Percentiles rank a stretch among this genome's conserved stretches.
Conservation (phyloP, 2,113 vertebrate species). For the Silurus meridionalis region DNA sequence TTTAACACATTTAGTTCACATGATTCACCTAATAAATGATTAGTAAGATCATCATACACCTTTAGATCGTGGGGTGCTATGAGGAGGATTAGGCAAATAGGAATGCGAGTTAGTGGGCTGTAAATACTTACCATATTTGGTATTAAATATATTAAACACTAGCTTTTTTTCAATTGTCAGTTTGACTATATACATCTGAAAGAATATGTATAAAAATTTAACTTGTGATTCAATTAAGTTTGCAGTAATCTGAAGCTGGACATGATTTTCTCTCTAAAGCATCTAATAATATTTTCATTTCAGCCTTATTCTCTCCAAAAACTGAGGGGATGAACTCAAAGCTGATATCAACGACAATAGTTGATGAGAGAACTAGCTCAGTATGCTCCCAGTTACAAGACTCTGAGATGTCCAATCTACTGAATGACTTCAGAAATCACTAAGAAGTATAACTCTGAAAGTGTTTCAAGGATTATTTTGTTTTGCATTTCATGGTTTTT, state of each 20-base stretch:
- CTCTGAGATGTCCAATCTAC: constrained; percentile 23
- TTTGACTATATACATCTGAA: neutral
- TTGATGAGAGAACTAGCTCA: neutral
- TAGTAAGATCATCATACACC: neutral
- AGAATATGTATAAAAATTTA: neutral
- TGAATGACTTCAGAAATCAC: constrained; percentile 3
- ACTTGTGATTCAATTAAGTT: neutral
- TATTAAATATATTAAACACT: neutral
- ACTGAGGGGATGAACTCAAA: constrained; percentile 11
- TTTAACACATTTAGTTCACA: neutral
- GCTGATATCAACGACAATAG: neutral
- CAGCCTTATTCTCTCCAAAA: constrained; percentile 26
- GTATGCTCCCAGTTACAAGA: constrained; percentile 28
- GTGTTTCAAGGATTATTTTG: neutral
- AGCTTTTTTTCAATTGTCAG: neutral
- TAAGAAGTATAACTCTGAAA: constrained; percentile 1
- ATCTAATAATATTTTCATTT: neutral
- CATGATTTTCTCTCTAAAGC: neutral
- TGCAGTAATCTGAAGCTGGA: neutral
- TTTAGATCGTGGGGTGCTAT: neutral
- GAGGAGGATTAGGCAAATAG: neutral
- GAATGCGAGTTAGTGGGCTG: neutral
- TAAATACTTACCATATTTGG: neutral
- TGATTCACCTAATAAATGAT: neutral
- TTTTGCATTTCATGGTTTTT: neutral